Conservation (phyloP, 2,888 invertebrate genomes). For the Tenthredo mesomela region DNA sequence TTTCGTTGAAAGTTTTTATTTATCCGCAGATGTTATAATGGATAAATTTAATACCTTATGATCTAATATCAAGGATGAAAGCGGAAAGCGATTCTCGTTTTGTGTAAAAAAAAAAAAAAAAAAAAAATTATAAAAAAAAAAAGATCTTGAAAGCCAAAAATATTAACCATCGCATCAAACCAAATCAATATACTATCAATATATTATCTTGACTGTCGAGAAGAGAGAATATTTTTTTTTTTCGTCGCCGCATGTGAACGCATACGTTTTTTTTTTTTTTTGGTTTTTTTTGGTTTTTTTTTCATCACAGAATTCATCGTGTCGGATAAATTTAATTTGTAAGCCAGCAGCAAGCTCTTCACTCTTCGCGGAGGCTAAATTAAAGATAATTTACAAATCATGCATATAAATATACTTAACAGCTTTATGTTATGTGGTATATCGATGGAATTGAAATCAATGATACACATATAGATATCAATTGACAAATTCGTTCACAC, state of each 20-base stretch:
- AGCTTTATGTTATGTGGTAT: neutral
- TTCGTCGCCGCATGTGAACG: neutral
- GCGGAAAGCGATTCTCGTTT: neutral
- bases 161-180: constrained; percentile 3
- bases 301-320: constrained; percentile 19
- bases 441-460: neutral
- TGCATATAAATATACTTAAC: neutral
- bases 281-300: neutral
- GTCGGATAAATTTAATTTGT: constrained; percentile 4
- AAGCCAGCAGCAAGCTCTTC: constrained; percentile 33
- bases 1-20: neutral
- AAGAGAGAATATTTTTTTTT: neutral
- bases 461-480: neutral
- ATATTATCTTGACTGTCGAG: neutral
- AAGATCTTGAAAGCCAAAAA: constrained; percentile 9
- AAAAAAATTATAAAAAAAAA: too few species aligned
- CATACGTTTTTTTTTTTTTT: neutral
- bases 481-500: neutral
- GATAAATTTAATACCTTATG: neutral
- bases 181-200: too few species aligned
- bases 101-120: neutral
- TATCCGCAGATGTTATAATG: neutral
- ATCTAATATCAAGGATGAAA: neutral
- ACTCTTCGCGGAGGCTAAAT: neutral
- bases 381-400: neutral